A percentile compares a stretch with the other conserved stretches of the same genome.
Conservation (phyloP, 2,113 vertebrate genomes). For the Bufo gargarizans region DNA sequence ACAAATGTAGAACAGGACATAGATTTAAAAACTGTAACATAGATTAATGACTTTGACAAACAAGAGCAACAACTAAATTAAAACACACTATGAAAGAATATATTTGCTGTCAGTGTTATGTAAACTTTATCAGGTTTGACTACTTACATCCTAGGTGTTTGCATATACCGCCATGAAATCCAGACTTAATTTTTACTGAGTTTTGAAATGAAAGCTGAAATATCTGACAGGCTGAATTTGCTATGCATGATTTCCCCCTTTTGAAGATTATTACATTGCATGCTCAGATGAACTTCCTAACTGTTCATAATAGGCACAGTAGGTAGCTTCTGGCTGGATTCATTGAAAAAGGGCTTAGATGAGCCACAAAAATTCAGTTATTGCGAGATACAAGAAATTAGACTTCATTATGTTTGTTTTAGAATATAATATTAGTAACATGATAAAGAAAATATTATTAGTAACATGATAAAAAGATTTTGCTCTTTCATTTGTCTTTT, state of each 20-base stretch:
- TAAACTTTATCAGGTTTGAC: constrained; percentile 6
- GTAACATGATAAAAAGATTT: background rate
- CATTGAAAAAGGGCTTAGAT: constrained; percentile 47
- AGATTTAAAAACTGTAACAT: background rate
- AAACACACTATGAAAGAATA: background rate
- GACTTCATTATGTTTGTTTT: background rate
- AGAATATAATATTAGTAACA: background rate
- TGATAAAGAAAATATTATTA: background rate
- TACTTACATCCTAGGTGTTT: constrained; percentile 26
- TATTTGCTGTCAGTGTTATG: background rate
- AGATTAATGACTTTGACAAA: constrained; percentile 1
- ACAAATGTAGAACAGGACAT: background rate
- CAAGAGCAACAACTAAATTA: background rate
- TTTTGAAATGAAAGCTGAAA: constrained; percentile 34
- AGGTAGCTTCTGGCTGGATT: constrained; percentile 40
- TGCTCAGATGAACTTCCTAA: constrained; percentile 54
- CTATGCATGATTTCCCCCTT: constrained; percentile 47
- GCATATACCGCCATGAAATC: constrained; percentile 4
- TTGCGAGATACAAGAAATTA: constrained; percentile 9
- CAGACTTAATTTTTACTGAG: constrained; percentile 47
- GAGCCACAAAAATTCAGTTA: constrained; percentile 51
- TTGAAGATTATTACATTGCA: constrained; percentile 55
- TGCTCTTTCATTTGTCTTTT: background rate
- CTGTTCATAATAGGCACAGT: constrained; percentile 20
- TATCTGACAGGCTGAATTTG: constrained; percentile 19